Conservation (phyloP, 2,797 vertebrate species). For the Sebastiscus tertius region DNA sequence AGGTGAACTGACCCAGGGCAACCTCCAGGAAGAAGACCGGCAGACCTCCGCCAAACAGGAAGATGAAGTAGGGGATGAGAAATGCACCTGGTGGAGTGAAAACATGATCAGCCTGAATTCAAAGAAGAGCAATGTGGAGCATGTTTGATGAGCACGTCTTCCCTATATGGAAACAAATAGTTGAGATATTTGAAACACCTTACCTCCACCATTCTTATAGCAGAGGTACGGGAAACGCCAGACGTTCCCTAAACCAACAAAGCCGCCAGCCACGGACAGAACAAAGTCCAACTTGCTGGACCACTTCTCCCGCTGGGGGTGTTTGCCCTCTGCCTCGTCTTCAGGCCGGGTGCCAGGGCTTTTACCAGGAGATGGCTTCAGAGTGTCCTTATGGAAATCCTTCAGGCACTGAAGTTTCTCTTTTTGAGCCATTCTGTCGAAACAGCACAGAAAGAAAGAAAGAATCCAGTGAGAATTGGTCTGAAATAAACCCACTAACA, state of each 20-base stretch:
- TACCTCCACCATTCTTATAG: conserved; percentile 99
- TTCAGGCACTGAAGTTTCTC: conserved; percentile 98
- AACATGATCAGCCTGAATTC: not conserved
- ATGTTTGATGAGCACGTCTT: not conserved
- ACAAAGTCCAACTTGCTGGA: conserved; percentile 98
- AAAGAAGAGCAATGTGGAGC: not conserved
- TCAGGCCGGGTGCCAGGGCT: conserved; percentile 95
- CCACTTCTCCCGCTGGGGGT: conserved; percentile 97
- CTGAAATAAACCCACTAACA: not conserved
- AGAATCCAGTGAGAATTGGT: not conserved
- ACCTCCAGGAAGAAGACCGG: conserved; percentile 99
- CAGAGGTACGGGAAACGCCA: conserved; percentile 99
- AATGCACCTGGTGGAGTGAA: conserved; percentile 89
- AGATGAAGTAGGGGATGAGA: conserved; percentile 99
- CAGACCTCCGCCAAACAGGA: conserved; percentile 97
- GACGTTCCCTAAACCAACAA: conserved; percentile 97
- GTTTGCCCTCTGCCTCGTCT: conserved; percentile 96
- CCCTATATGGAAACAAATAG: not conserved
- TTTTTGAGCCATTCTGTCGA: conserved; percentile 91
- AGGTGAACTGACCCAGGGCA: conserved; percentile 96
- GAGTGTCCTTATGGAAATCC: conserved; percentile 98
- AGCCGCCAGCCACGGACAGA: conserved; percentile 96
- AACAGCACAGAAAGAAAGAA: not conserved
- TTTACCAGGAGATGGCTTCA: conserved; percentile 97
- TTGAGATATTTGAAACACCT: conserved; percentile 45